Conservation (phyloP, 1,140 invertebrate genomes). For the Schlechtendalia chinensis region DNA sequence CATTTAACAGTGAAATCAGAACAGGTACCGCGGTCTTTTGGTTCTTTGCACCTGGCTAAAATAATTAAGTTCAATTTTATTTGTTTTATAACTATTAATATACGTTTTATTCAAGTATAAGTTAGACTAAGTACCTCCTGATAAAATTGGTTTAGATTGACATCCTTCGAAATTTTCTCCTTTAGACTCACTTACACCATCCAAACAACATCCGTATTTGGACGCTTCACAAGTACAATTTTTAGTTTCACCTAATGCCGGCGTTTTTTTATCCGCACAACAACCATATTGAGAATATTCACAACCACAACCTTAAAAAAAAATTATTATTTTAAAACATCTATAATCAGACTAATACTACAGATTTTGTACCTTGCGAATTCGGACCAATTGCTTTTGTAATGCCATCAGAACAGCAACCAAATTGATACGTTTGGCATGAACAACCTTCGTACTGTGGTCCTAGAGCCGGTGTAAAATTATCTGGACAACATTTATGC, state of each 20-base stretch:
- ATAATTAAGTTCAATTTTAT: constrained; percentile 5
- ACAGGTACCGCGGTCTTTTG: constrained; percentile 75
- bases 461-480: constrained; percentile 73
- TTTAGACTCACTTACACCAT: constrained; percentile 74
- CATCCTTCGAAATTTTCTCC: constrained; percentile 84
- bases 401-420: constrained; percentile 86
- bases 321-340: background rate
- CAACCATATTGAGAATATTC: constrained; percentile 77
- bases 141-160: constrained; percentile 64
- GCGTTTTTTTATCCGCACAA: constrained; percentile 78
- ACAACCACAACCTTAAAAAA: constrained; percentile 73
- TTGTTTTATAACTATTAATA: background rate
- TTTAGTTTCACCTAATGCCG: constrained; percentile 67
- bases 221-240: constrained; percentile 77
- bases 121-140: constrained; percentile 60
- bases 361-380: constrained; percentile 65
- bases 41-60: constrained; percentile 69
- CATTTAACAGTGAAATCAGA: constrained; percentile 82
- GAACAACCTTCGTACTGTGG: constrained; percentile 82
- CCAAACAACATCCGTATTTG: constrained; percentile 82
- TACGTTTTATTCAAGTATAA: background rate
- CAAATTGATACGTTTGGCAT: constrained; percentile 58
- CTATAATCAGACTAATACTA: background rate
- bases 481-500: constrained; percentile 84
- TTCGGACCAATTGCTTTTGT: constrained; percentile 76